Percentiles rank a stretch among this genome's conserved stretches.
These are phyloP conservation scores for Theristicus caerulescens DNA, from an alignment of 2,113 vertebrate species.

Conservation along the genomic window DNA sequence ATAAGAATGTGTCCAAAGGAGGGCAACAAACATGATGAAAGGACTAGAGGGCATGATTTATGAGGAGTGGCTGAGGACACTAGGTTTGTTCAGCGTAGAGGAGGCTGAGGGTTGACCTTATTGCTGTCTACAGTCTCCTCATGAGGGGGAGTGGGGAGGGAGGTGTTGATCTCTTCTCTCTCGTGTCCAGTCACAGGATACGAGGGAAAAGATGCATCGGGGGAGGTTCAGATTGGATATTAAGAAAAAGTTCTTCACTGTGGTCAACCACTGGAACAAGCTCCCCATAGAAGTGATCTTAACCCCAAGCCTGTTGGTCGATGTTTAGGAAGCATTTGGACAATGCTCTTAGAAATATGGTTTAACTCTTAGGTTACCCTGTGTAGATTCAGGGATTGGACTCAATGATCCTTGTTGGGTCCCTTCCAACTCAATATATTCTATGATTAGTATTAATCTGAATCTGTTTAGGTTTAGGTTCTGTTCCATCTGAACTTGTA, in stretches of 20 bases:
- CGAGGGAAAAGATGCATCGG: accelerated
- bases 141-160: background rate
- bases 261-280: background rate
- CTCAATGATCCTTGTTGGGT: background rate
- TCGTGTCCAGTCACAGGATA: background rate
- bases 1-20: background rate
- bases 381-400: background rate
- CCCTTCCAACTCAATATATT: background rate
- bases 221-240: background rate
- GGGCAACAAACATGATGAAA: background rate
- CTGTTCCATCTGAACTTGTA: background rate
- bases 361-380: background rate
- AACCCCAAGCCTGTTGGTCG: background rate
- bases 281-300: background rate
- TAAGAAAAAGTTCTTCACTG: background rate
- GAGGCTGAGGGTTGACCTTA: background rate
- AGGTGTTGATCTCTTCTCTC: background rate
- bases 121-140: background rate
- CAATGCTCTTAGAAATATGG: background rate
- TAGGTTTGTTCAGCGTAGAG: background rate
- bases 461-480: background rate
- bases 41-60: background rate
- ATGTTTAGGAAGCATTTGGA: background rate
- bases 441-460: background rate
- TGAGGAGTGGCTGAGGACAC: background rate